Percentiles rank a stretch among this genome's conserved stretches.
These are phyloP conservation scores for Cephus rjabovi DNA, from an alignment of 2,888 invertebrate genomes.

Conservation along the genomic window DNA sequence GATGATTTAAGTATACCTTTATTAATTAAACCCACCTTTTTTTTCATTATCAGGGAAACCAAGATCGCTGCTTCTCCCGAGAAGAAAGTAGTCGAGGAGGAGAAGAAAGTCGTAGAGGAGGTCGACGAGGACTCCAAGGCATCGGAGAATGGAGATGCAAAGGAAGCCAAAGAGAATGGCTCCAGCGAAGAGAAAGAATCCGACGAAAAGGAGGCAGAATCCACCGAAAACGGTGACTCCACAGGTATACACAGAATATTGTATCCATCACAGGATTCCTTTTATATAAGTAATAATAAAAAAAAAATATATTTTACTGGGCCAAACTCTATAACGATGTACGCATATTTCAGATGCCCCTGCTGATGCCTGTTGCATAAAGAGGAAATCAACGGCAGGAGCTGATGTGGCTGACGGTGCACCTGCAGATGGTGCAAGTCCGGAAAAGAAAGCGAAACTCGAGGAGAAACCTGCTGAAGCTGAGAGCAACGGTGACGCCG, in stretches of 20 bases:
- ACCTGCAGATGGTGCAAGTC: conserved; percentile 72
- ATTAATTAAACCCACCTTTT: background rate
- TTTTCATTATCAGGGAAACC: conserved; percentile 53
- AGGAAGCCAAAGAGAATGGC: conserved; percentile 65
- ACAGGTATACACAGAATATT: conserved; percentile 54
- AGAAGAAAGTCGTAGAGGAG: conserved; percentile 64
- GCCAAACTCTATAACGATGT: background rate
- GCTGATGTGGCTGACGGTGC: conserved; percentile 67
- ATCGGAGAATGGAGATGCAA: conserved; percentile 63
- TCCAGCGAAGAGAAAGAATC: conserved; percentile 63
- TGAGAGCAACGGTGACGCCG: conserved; percentile 69
- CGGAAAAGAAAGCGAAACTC: conserved; percentile 80
- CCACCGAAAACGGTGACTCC: conserved; percentile 65
- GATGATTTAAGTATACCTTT: background rate
- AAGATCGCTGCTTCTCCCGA: conserved; percentile 63
- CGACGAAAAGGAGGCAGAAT: conserved; percentile 64
- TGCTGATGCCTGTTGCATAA: conserved; percentile 69
- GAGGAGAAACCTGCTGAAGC: conserved; percentile 73
- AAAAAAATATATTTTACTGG: background rate
- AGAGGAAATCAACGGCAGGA: conserved; percentile 77
- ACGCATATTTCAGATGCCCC: conserved; percentile 46
- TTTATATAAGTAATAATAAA: conserved; percentile 32
- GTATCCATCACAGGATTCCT: background rate
- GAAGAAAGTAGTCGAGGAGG: conserved; percentile 68
- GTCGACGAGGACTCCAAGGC: conserved; percentile 65